Base-by-base conservation (phyloP, 2,888 invertebrate genomes). In the Dascillus cervinus region DNA sequence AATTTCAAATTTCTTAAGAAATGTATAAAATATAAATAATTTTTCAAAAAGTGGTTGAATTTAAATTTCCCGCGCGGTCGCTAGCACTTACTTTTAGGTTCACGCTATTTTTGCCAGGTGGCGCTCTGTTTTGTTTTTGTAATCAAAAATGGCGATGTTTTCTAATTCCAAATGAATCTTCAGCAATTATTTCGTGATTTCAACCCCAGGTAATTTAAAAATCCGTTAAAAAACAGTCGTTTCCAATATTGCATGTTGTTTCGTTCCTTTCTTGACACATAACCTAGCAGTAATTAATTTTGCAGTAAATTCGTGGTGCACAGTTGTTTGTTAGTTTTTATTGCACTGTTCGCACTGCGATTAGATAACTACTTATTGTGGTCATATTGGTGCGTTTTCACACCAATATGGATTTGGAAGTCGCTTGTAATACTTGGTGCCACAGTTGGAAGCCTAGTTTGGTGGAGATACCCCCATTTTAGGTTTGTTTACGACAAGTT, bases 361-460 rank as follows among this genome's bases (percentile, higher is more conserved):
- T 71, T 94, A 49, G 98, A 98, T 69, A 80, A 82, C 42, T 77
- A 77, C 38, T 81, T 89, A 58, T 77, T 85, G 58, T 94, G 94
- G 89, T 91, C 89, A 26, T 96, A 85, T 66, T 96, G 95, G 94
- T 81, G 87, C 4, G 83, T 98, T 22, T 97, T 98, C 65, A 76
- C 86, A 11, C 97, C 98, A 28, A 81, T 98, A 58, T 98, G 95
- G 95, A 78, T 94, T 49, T 97, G 97, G 94, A 97, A 98, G 62
- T 75, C 79, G 41, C 73, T 94, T 59, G 95, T 92, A 9, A 82
- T 96, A 21, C 58, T 81, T 31, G 97, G 96, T 36, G 94, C 95
- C 22, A 76, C 83, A 25, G 77, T 94, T 34, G 97, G 97, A 28
- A 89, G 90, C 49, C 85, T 88, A 58, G 85, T 95, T 10, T 97